Evolutionary conservation across 2,797 vertebrate genomes (phyloP), one percentile per base, ranked within the genome.

Genomic region (Takifugu ocellatus): DNA sequence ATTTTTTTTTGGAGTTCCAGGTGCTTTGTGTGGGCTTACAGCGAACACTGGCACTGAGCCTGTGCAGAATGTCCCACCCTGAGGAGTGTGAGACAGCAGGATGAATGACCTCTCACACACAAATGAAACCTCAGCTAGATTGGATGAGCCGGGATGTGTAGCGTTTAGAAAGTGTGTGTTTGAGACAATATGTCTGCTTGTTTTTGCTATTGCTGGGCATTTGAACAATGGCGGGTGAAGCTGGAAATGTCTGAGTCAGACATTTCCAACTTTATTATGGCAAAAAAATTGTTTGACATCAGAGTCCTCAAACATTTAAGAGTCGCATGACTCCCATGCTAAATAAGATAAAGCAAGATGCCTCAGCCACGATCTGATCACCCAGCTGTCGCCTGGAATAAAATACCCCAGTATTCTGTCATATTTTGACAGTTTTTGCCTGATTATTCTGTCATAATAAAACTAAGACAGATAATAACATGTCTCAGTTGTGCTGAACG

Each of bases 21-120:
- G 25, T 48, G 62, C 70, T 82, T 77, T 81, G 61, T 81, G 62
- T 56, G 73, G 57, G 74, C 73, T 67, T 64, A 74, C 72, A 76
- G 68, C 25, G 25, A 67, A 60, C 63, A 31, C 62, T 80, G 80
- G 77, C 71, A 70, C 61, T 26, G 3, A 49, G 59, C 78, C 74
- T 55, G 62, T 68, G 77, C 53, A 72, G 55, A 73, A 71, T 47
- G 66, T 68, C 66, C 53, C 56, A 61, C 58, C 58, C 57, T 45
- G 54, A 63, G 59, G 72, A 71, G 70, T 64, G 70, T 70, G 49
- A 68, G 57, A 63, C 56, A 59, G 64, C 59, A 10, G 51, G 39
- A 49, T 62, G 69, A 84, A 75, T 72, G 63, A 49, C 64, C 61
- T 46, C 62, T 61, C 63, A 52, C 60, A 72, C 52, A 57, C 58